Evolutionary conservation across 1,140 invertebrate genomes (phyloP).

Genomic region (Drosophila bocki): DNA sequence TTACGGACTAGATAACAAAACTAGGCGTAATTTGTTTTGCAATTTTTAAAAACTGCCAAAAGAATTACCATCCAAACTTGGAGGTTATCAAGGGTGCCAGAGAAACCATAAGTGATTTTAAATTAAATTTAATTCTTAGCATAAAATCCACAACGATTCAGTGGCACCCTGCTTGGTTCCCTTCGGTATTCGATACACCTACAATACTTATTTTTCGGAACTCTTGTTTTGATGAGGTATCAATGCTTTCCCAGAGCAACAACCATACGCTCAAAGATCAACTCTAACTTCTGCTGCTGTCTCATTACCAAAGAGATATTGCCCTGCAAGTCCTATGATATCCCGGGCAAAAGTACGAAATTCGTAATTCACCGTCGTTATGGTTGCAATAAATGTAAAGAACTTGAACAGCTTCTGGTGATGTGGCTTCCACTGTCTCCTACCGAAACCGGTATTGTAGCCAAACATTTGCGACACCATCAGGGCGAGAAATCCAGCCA

Average conservation of each 20-base stretch:
- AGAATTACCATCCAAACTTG: not conserved
- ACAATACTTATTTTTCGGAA: slow-evolving; percentile 23
- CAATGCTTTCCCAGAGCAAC: slow-evolving; percentile 8
- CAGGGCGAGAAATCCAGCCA: slow-evolving; percentile 63
- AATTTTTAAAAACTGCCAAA: not conserved
- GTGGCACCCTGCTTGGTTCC: not conserved
- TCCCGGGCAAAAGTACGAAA: slow-evolving; percentile 54
- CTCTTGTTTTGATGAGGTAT: not conserved
- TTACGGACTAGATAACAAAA: slow-evolving; percentile 15
- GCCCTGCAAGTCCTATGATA: slow-evolving; percentile 10
- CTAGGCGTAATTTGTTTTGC: not conserved
- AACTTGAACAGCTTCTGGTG: slow-evolving; percentile 66
- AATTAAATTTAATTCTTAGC: not conserved
- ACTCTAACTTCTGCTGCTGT: slow-evolving; percentile 6
- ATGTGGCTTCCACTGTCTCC: slow-evolving; percentile 65
- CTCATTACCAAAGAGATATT: not conserved
- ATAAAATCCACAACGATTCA: not conserved
- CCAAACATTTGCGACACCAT: slow-evolving; percentile 78
- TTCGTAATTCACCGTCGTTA: slow-evolving; percentile 70
- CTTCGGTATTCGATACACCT: slow-evolving; percentile 8
- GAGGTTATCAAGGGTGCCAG: not conserved
- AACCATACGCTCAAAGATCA: slow-evolving; percentile 16
- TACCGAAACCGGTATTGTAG: slow-evolving; percentile 77
- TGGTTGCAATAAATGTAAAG: slow-evolving; percentile 65
- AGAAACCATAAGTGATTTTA: not conserved